Evolutionary conservation across 2,113 vertebrate species (phyloP), one percentile per base, ranked within the genome.

Genomic region (Hypomesus transpacificus): DNA sequence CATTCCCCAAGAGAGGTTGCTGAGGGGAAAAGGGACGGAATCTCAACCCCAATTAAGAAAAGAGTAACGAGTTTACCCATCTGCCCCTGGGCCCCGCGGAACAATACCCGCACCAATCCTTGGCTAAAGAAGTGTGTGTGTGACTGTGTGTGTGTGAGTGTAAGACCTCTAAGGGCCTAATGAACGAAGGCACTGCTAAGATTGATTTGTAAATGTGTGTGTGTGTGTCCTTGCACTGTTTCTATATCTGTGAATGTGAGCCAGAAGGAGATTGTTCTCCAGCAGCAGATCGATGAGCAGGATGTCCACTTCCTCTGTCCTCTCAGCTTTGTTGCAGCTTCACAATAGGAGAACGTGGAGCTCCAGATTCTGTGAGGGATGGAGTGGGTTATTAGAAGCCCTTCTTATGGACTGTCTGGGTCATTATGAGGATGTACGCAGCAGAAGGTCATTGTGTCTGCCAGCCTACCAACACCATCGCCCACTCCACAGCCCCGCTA

Each of bases 371-470:
- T 85, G 77, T 21, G 18, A 4, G 52, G 75, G 78, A 78, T 26
- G 53, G 53, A n/a, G 24, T 3, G n/a, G 75, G 86, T 88, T 89
- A 88, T 90, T 90, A 89, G 82, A 65, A 81, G 83, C 85, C 86
- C 84, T 86, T 85, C 77, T 9, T n/a, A 82, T 75, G 83, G 86
- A 78, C 78, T 82, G 86, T 86, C 80, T 86, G 84, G 87, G 85
- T 89, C 84, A 82, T 89, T 89, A 87, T 89, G 80, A 86, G 73
- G 26, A 1, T 82, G 84, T 80, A 85, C 82, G 86, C 87, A 84
- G 76, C 75, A 73, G 86, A 87, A 89, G 87, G 89, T 89, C 87
- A 84, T 77, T 80, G 82, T 87, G 86, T 87, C 80, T 87, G 83
- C 80, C 86, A 82, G 21, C 8, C 24, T 21, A 16, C 7, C 24